These are phyloP conservation scores for Heteropelma amictum DNA, from an alignment of 2,888 invertebrate species.

Conservation along the genomic window DNA sequence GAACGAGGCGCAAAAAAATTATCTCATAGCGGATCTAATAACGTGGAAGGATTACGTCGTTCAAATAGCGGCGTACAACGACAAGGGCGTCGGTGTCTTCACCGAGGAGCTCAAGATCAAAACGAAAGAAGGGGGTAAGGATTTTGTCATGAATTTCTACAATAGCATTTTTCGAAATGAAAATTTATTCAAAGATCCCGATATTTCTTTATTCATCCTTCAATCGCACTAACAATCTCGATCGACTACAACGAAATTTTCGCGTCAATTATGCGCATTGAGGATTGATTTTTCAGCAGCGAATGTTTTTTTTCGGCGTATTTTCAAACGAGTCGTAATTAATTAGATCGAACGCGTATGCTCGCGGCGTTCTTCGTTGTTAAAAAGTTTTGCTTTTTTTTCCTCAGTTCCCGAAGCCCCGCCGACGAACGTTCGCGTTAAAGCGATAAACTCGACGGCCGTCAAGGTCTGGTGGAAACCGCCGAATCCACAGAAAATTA, in stretches of 20 bases:
- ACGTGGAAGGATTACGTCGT: constrained; percentile 99
- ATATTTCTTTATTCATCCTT: background rate
- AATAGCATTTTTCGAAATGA: background rate
- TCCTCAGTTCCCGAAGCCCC: constrained; percentile 90
- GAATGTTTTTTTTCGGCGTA: background rate
- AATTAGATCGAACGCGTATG: too few species aligned
- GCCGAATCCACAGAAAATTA: constrained; percentile 97
- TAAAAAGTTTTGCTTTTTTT: too few species aligned
- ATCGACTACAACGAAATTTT: too few species aligned
- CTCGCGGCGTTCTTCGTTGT: too few species aligned
- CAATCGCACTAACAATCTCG: too few species aligned
- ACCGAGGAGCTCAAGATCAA: constrained; percentile 95
- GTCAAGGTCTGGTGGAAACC: constrained; percentile 94
- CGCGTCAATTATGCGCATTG: too few species aligned
- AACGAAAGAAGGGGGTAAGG: constrained; percentile 92
- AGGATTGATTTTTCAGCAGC: too few species aligned
- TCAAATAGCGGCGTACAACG: constrained; percentile 97
- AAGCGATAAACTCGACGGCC: constrained; percentile 92
- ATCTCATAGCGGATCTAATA: constrained; percentile 93
- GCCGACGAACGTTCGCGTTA: constrained; percentile 89
- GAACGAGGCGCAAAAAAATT: constrained; percentile 94
- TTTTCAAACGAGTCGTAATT: too few species aligned
- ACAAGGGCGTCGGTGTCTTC: constrained; percentile 96
- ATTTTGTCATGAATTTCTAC: background rate
- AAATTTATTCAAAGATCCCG: background rate